Evolutionary conservation across 2,113 vertebrate species (phyloP), one percentile per base, ranked within the genome.

Genomic region (Chinchilla lanigera): DNA sequence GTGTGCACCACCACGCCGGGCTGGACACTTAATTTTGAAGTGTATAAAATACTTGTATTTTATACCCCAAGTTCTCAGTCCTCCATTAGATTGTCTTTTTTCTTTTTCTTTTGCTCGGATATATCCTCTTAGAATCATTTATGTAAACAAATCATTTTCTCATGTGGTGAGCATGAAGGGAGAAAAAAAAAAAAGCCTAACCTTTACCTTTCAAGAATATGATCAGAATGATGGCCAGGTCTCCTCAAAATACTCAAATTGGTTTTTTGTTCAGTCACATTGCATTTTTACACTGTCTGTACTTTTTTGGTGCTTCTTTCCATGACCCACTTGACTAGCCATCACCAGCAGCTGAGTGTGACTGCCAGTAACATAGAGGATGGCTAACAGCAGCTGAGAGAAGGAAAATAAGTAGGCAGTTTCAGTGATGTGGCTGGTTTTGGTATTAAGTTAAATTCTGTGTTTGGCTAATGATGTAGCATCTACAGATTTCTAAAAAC

Each of bases 351-450:
- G 61, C 89, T 91, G 78, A 69, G 67, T 50, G 9, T 52, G 38
- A 56, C 71, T 69, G 52, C 81, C 52, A 1, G 80, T 52, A 90
- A 41, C 35, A 41, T 56, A 24, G 52, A 3, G 44, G 63, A 33
- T 85, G n/a, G 75, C 71, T 92, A 82, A 14, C 56, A 63, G 69
- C 81, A 86, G 88, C 41, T 56, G 92, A 54, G 87, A 82, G 86
- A 61, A 67, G 47, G 67, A 94, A 58, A 82, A 89, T 87, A 7
- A 20, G 93, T 5, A 41, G 84, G 61, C 65, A 5, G 0, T 82
- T 87, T 17, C 91, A 78, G n/a, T 44, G 89, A 85, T 1, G 93
- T 20, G 44, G 80, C 92, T 77, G 77, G 61, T 20, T 80, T 96
- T 61, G 30, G 89, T 17, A 14, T 77, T 65, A n/a, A 35, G 10